A percentile compares a stretch with the other conserved stretches of the same genome.
Conservation (phyloP, 2,797 vertebrate genomes). For the Mormyrus hasselquistii region DNA sequence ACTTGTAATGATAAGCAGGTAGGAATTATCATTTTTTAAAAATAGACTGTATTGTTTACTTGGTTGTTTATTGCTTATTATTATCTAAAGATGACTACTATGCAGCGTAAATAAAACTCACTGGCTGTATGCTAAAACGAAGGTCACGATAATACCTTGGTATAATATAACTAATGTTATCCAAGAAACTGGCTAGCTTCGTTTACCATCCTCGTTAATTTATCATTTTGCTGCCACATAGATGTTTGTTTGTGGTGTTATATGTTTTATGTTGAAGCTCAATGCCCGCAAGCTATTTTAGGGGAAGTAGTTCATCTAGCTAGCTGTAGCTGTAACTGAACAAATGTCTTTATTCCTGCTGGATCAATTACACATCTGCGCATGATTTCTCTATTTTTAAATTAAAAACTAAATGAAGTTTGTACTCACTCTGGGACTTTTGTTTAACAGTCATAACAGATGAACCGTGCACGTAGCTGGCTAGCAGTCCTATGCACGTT, state of each 20-base stretch:
- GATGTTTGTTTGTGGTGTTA: background rate
- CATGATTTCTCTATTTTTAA: background rate
- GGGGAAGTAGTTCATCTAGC: background rate
- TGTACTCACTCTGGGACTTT: background rate
- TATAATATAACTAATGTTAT: background rate
- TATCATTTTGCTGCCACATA: background rate
- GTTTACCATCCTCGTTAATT: background rate
- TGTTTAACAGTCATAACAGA: background rate
- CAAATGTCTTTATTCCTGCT: background rate
- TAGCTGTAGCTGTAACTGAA: background rate
- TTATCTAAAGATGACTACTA: background rate
- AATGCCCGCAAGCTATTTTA: background rate
- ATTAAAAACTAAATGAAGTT: background rate
- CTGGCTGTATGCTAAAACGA: background rate
- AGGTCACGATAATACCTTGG: background rate
- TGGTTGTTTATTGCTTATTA: background rate
- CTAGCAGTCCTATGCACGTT: background rate
- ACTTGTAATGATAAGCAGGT: conserved; percentile 49
- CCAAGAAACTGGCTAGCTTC: background rate
- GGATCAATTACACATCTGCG: background rate
- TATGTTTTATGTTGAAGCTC: background rate
- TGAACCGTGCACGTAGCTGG: background rate
- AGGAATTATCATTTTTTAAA: conserved; percentile 31
- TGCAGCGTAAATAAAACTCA: background rate
- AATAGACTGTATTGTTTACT: background rate